Conservation (phyloP, 2,888 invertebrate species). For the Trachelus iudaicus region DNA sequence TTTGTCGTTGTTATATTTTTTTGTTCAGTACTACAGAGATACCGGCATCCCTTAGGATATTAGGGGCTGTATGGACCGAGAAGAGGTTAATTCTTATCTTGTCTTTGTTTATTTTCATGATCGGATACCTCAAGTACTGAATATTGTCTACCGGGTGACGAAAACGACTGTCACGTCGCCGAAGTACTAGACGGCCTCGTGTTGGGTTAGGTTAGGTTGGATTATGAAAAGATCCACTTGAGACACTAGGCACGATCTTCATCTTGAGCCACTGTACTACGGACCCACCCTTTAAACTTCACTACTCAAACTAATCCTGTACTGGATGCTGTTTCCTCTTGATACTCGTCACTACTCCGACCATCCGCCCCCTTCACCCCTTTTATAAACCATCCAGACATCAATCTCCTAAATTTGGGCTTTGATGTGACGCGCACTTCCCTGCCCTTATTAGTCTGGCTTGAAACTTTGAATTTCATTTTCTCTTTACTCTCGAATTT, state of each 20-base stretch:
- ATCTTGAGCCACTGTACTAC: conserved; percentile 33
- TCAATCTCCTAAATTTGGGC: neutral
- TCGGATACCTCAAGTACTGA: neutral
- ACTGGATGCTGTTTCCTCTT: neutral
- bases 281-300: conserved; percentile 15
- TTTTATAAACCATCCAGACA: neutral
- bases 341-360: conserved; percentile 5
- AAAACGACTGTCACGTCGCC: neutral
- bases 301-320: conserved; percentile 11
- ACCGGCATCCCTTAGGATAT: too few relatives aligned
- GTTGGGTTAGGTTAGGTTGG: conserved; percentile 9
- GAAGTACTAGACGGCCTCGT: neutral
- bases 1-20: too few relatives aligned
- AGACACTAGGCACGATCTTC: conserved; percentile 47
- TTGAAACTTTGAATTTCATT: neutral
- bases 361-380: conserved; percentile 5
- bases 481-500: neutral
- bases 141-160: neutral
- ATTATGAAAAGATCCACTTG: conserved; percentile 39
- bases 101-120: neutral
- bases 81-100: neutral
- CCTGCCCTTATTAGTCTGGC: neutral
- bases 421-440: neutral
- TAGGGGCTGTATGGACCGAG: neutral
- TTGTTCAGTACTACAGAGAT: neutral